A percentile compares a stretch with the other conserved stretches of the same genome.
phyloP scores from a whole-genome alignment of 2,888 invertebrate species.

The Melinopterus prodromus region DNA sequence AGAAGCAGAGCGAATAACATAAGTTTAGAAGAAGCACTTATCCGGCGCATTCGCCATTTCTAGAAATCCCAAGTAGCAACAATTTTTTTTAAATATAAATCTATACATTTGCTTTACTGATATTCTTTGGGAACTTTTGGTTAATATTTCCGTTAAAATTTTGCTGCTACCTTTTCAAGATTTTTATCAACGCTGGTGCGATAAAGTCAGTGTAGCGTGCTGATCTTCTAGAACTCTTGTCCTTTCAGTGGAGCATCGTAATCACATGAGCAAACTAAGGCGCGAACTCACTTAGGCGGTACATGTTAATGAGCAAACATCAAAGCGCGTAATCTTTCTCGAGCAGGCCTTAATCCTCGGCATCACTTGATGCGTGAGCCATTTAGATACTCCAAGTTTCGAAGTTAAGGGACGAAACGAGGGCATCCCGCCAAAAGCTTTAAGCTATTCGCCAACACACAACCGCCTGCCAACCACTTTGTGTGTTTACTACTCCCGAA shows the following conservation, averaged over 20 bases:
- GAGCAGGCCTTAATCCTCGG: background rate
- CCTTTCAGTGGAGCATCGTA: background rate
- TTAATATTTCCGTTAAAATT: background rate
- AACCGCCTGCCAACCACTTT: background rate
- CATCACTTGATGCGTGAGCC: background rate
- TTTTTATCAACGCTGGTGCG: background rate
- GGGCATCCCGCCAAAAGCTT: conserved; percentile 4
- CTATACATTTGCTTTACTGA: too few relatives aligned
- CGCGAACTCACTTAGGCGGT: background rate
- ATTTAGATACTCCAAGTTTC: background rate
- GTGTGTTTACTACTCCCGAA: background rate
- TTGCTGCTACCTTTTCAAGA: background rate
- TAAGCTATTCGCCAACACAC: background rate
- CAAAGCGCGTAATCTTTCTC: background rate
- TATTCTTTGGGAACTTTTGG: background rate
- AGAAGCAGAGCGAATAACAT: too few relatives aligned
- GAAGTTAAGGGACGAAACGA: conserved; percentile 4
- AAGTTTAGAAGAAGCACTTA: too few relatives aligned
- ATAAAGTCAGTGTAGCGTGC: background rate
- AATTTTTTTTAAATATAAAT: too few relatives aligned
- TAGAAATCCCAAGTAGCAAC: too few relatives aligned
- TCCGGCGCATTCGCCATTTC: too few relatives aligned
- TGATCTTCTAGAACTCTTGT: background rate
- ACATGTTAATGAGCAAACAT: conserved; percentile 4
- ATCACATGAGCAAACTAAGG: background rate